Percentiles rank a stretch among this genome's conserved stretches.
phyloP scores from a whole-genome alignment of 1,140 invertebrate genomes.

The Drosophila parabipectinata region DNA sequence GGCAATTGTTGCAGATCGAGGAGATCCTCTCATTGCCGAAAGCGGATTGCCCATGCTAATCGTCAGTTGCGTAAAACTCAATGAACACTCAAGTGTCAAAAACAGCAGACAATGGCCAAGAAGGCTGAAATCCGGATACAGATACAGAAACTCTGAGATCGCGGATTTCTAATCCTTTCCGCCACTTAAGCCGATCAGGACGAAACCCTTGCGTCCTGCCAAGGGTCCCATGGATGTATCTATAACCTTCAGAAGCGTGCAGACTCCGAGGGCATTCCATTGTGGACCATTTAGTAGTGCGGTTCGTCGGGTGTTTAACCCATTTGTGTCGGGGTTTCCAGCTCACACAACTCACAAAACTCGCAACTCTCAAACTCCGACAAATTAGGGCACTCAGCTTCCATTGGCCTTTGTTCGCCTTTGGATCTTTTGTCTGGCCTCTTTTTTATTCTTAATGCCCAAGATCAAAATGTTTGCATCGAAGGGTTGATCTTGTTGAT shows the following conservation, averaged over 20 bases:
- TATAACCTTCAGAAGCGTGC: conserved; percentile 52
- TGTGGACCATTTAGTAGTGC: conserved; percentile 75
- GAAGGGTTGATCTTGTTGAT: conserved; percentile 78
- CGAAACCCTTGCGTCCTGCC: conserved; percentile 36
- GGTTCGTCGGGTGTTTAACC: conserved; percentile 73
- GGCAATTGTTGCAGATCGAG: conserved; percentile 61
- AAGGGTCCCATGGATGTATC: conserved; percentile 14
- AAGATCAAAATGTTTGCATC: conserved; percentile 79
- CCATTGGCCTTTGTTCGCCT: conserved; percentile 61
- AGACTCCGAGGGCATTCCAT: conserved; percentile 43
- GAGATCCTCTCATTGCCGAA: conserved; percentile 47
- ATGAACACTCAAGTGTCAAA: conserved; percentile 63
- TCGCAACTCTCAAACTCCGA: conserved; percentile 52
- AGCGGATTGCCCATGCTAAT: conserved; percentile 74
- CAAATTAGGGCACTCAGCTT: conserved; percentile 78
- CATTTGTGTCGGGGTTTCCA: conserved; percentile 63
- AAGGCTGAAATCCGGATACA: conserved; percentile 22
- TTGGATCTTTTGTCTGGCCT: conserved; percentile 64
- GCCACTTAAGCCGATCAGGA: conserved; percentile 82
- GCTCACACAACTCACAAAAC: conserved; percentile 19
- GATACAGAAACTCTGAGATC: conserved; percentile 31
- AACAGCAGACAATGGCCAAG: conserved; percentile 28
- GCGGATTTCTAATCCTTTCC: conserved; percentile 72
- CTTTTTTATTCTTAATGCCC: conserved; percentile 54
- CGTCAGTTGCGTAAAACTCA: conserved; percentile 73